A percentile compares a stretch with the other conserved stretches of the same genome.
phyloP scores from a whole-genome alignment of 2,888 invertebrate genomes.

The Nineta flava region DNA sequence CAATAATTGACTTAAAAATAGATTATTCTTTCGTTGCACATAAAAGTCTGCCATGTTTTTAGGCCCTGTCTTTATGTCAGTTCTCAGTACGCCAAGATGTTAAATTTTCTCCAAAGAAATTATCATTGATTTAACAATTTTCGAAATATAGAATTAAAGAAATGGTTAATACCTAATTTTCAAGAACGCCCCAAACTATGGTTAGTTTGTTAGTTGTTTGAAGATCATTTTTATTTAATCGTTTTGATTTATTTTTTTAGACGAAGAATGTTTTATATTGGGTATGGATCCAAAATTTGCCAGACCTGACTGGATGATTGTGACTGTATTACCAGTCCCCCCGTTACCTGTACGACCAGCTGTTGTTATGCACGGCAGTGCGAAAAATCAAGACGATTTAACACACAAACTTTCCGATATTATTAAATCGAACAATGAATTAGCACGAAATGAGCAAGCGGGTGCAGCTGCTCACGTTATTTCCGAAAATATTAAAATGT shows the following conservation, averaged over 20 bases:
- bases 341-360: conserved; percentile 93
- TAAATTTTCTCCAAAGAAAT: too few species aligned
- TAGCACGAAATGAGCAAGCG: conserved; percentile 85
- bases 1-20: too few species aligned
- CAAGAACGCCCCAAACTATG: too few species aligned
- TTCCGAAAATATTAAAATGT: conserved; percentile 89
- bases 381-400: conserved; percentile 96
- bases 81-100: too few species aligned
- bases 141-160: too few species aligned
- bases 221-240: too few species aligned
- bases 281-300: conserved; percentile 96
- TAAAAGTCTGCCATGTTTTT: too few species aligned
- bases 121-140: too few species aligned
- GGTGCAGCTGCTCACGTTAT: conserved; percentile 97
- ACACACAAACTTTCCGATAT: conserved; percentile 98
- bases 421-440: conserved; percentile 93
- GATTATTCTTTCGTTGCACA: too few species aligned
- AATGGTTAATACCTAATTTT: too few species aligned
- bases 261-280: conserved; percentile 90
- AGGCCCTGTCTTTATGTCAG: too few species aligned
- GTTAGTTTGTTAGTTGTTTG: too few species aligned
- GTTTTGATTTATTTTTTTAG: conserved; percentile 25
- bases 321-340: conserved; percentile 93
- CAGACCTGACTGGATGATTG: conserved; percentile 99
- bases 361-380: conserved; percentile 98